Evolutionary conservation across 1,140 invertebrate species (phyloP), one percentile per base, ranked within the genome.

Genomic region (Trichonephila inaurata): DNA sequence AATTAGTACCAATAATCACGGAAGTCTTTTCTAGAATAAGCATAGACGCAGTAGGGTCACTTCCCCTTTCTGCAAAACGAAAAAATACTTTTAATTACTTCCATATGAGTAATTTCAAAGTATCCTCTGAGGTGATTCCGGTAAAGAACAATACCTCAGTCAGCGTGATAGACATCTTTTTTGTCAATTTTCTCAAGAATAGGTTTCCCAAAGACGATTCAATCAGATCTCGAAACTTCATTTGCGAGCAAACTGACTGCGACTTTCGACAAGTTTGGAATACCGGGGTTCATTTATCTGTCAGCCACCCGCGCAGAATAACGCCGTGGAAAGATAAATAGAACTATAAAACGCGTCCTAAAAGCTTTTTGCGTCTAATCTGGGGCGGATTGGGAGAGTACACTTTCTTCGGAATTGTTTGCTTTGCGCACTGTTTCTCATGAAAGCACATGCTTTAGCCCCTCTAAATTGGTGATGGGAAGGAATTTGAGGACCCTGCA

Each of bases 1-100:
- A 86, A 72, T 60, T 60, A 58, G 82, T 28, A 1, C 28, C 28
- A 1, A 28, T 28, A 0, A 28, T 28, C 28, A 28, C 1, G 28
- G 28, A 28, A 28, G 33, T 81, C n/a, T 77, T 77, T 81, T 77
- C 69, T 24, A 94, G 61, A 94, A 94, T 92, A 95, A 94, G 1
- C 28, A 28, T 1, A 69, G 51, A 94, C 88, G 24, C 89, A 24
- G 16, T 12, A 0, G 69, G 72, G 12, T 40, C 89, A 7, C 51
- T 81, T 0, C 89, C 69, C 18, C 1, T 5, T 10, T 0, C 51
- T 10, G 0, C 10, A 90, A 12, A 6, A 44, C n/a, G n/a, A n/a
- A n/a, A n/a, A n/a, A n/a, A n/a, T n/a, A n/a, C n/a, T n/a, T n/a
- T n/a, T n/a, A n/a, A n/a, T n/a, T n/a, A n/a, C n/a, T n/a, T n/a